phyloP scores from a whole-genome alignment of 2,797 vertebrate genomes.

The Paedocypris micromegethes region DNA sequence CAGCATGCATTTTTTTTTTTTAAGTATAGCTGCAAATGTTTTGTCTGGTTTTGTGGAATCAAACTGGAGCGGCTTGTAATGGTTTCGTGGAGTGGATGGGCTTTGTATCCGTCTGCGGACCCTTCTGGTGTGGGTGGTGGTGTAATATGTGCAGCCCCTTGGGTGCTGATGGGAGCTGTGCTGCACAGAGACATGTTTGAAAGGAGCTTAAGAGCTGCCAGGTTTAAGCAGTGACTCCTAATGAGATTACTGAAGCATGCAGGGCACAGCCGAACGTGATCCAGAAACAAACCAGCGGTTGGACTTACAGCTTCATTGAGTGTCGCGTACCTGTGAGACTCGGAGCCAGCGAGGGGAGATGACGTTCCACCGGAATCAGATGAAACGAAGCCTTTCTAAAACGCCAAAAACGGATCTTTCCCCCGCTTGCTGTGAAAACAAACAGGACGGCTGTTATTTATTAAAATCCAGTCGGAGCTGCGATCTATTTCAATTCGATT shows the following conservation, averaged over 20 bases:
- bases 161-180: slow-evolving; percentile 35
- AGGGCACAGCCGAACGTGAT: slow-evolving; percentile 58
- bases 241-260: slow-evolving; percentile 64
- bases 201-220: slow-evolving; percentile 65
- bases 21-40: slow-evolving; percentile 4
- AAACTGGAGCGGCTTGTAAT: slow-evolving; percentile 12
- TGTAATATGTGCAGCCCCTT: slow-evolving; percentile 35
- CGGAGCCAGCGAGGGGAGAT: not conserved
- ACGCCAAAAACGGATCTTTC: not conserved
- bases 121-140: slow-evolving; percentile 24
- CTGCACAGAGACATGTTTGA: slow-evolving; percentile 57
- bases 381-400: not conserved
- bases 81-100: slow-evolving; percentile 25
- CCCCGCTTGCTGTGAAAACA: not conserved
- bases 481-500: not conserved
- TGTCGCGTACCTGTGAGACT: slow-evolving; percentile 15
- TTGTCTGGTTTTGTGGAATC: slow-evolving; percentile 23
- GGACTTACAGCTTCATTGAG: slow-evolving; percentile 13
- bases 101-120: slow-evolving; percentile 29
- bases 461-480: not conserved
- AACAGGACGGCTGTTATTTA: not conserved
- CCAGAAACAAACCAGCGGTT: slow-evolving; percentile 53
- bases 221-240: slow-evolving; percentile 66
- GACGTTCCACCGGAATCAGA: not conserved
- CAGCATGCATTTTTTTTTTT: not conserved